Evolutionary conservation across 2,797 vertebrate species (phyloP).

Genomic region (Aulostomus chinensis): DNA sequence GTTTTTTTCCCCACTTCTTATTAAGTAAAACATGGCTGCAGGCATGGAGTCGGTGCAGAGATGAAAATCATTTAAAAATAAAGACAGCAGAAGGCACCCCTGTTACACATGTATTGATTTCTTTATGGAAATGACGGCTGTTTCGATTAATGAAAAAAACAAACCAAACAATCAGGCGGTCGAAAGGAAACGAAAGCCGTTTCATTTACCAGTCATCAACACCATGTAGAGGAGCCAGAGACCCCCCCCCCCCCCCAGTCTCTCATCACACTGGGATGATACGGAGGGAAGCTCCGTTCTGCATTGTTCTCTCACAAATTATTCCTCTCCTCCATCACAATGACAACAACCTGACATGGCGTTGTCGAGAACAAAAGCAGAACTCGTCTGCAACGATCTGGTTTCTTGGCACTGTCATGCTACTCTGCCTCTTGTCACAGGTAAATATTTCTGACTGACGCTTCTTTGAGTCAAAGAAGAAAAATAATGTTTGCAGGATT

Average conservation of each 20-base stretch:
- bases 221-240: constrained; percentile 5
- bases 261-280: constrained; percentile 23
- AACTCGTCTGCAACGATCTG: neutral
- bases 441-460: too few relatives aligned
- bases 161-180: constrained; percentile 36
- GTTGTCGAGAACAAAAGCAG: constrained; percentile 24
- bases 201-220: constrained; percentile 47
- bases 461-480: too few relatives aligned
- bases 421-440: too few relatives aligned
- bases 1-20: neutral
- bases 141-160: too few relatives aligned
- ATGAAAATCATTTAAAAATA: constrained; percentile 4
- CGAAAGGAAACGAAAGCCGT: constrained; percentile 54
- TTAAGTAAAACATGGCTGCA: neutral
- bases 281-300: constrained; percentile 5
- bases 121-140: constrained; percentile 36
- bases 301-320: constrained; percentile 42
- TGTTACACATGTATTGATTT: constrained; percentile 14
- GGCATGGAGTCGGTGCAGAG: neutral
- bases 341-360: constrained; percentile 27
- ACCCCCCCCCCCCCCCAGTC: constrained; percentile 23
- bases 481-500: too few relatives aligned
- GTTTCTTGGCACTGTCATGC: neutral
- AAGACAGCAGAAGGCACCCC: constrained; percentile 17
- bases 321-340: constrained; percentile 22